Evolutionary conservation across 2,888 invertebrate genomes (phyloP), one percentile per base, ranked within the genome.

Genomic region (Mythimna vitellina): DNA sequence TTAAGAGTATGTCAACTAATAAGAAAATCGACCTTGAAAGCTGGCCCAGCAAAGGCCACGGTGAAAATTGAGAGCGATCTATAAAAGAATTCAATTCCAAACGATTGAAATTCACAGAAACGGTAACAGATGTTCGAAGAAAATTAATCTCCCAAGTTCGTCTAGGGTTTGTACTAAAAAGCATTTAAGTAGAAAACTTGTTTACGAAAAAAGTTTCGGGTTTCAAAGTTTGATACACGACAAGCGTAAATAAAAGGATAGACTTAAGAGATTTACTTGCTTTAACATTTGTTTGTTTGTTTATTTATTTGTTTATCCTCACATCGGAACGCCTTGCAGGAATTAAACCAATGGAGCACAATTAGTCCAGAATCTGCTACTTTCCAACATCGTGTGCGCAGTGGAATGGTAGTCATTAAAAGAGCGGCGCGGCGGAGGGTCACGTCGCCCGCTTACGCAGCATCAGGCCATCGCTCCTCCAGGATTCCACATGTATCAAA

Each of bases 181-280:
- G 66, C 25, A 51, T 74, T 79, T 77, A 74, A 78, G 72, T 69
- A 71, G 56, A 74, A 79, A 85, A 85, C 62, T 86, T 86, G 25
- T 76, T 29, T 29, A 49, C 57, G 46, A 69, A 76, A 72, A 71
- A 79, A 81, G 42, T 78, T 78, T 62, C 53, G 63, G 69, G 63
- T 64, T 60, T 9, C 9, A 42, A 86, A 80, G 75, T 85, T 85
- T 70, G n/a, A 56, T 67, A 76, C 73, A 70, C 61, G 73, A 65
- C 73, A 63, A 72, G 76, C 64, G 38, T 84, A 65, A 70, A 67
- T 61, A 63, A n/a, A n/a, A 42, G 32, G 70, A 78, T 53, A 60
- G 58, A 22, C 42, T 63, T 53, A 20, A 32, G 22, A 66, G 49
- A 65, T 67, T 68, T 51, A 35, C 29, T 76, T n/a, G 9, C 29